Evolutionary conservation across 2,113 vertebrate genomes (phyloP).

Genomic region (Oreochromis spilurus): DNA sequence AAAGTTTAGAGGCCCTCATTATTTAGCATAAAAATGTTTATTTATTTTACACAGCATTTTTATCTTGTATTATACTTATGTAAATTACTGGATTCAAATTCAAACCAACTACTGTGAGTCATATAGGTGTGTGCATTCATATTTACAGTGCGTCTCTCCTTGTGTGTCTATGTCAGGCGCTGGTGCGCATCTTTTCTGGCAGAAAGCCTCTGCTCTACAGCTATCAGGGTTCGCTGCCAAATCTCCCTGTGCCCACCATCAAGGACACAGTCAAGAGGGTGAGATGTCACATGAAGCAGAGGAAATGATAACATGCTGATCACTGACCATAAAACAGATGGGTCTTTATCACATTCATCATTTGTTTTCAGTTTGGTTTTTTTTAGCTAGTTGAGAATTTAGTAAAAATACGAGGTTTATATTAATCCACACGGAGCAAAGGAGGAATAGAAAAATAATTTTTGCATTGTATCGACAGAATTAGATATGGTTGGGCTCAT

Average conservation of each 20-base stretch:
- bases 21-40: background rate
- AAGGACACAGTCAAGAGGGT: slow-evolving; percentile 84
- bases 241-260: slow-evolving; percentile 79
- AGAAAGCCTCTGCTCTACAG: slow-evolving; percentile 84
- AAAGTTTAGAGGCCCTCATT: background rate
- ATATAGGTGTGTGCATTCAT: background rate
- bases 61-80: background rate
- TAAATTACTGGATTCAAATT: background rate
- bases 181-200: slow-evolving; percentile 89
- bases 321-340: background rate
- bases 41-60: background rate
- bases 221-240: slow-evolving; percentile 84
- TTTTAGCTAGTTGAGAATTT: background rate
- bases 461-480: background rate
- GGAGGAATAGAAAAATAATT: background rate
- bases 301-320: background rate
- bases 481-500: background rate
- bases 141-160: background rate
- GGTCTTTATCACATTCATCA: background rate
- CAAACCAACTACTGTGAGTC: background rate
- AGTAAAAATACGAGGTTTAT: background rate
- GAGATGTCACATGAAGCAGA: slow-evolving; percentile 32
- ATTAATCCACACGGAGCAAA: background rate
- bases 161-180: slow-evolving; percentile 65
- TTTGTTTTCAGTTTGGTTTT: background rate